Evolutionary conservation across 1,140 invertebrate species (phyloP), one percentile per base, ranked within the genome.

Genomic region (Lysiphlebus fabarum): DNA sequence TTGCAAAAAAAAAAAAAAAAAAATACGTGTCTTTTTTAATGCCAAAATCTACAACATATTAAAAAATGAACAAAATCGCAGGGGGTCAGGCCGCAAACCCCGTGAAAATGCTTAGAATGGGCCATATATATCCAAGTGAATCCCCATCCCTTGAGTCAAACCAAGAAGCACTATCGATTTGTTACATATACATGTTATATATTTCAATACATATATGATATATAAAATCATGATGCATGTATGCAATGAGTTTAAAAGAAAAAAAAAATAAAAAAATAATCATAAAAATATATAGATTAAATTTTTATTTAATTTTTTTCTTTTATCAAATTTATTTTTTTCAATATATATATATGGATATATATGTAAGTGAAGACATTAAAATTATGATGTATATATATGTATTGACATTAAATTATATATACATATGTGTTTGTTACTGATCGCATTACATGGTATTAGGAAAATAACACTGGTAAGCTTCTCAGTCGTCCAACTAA

Each of bases 371-470:
- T 4, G 26, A 48, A 56, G 43, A 56, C 54, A 38, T 4, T 26
- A 26, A 26, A 26, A 26, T 26, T 4, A 26, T 26, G 17, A 26
- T 26, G 17, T n/a, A 26, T 26, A 4, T 26, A 1, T 1, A 26
- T 26, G 17, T 26, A 26, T 26, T 26, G 17, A 26, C 17, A 47
- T 7, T 10, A n/a, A 26, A 11, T 48, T 63, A 56, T 65, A n/a
- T n/a, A n/a, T n/a, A n/a, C n/a, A n/a, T n/a, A 63, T 42, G 64
- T 66, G 67, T 65, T 58, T 51, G 65, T 63, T 65, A 62, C 67
- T 76, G 74, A 77, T 77, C 76, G 72, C 68, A 78, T 78, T 78
- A 78, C 71, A 71, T 51, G 67, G 74, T 63, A 77, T 78, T 78
- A 75, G 54, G 65, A 67, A 36, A 60, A 60, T 37, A 60, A 53